Base-by-base conservation (phyloP, 2,113 vertebrate species). In the Scomber scombrus region DNA sequence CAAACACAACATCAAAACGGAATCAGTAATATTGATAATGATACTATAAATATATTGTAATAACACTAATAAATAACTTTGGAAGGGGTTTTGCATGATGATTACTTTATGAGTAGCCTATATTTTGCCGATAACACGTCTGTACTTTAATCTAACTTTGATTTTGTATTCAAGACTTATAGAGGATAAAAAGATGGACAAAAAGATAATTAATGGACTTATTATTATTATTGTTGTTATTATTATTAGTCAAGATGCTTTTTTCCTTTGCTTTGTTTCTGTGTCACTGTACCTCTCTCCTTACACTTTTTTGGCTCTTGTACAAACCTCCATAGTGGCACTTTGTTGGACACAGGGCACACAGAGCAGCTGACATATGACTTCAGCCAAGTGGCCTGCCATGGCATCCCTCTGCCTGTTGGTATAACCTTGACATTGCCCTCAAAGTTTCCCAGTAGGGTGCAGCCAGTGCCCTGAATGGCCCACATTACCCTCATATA, bases 301-400 rank as follows among this genome's bases (percentile, higher is more conserved):
- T 23, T 34, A 16, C 55, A 50, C 56, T 52, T 21, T 47, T 40
- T 70, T 40, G 58, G 66, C 56, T 43, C 15, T 26, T 11, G 52
- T 4, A 29, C 66, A 75, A 63, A 29, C 31, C 52, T 47, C 29
- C 45, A 75, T 52, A 51, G 19, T 46, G 46, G 49, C 61, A 18
- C 34, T 51, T 63, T 47, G 65, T 75, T 73, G 58, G 82, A 64
- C 61, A n/a, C 11, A 1, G 23, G 11, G 11, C 26, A 14, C 23
- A 56, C 40, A 73, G 54, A 86, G 78, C 92, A 92, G 89, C 90
- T 91, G 87, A 85, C 63, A 21, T 70, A 76, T 58, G 63, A 71
- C 72, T 55, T 52, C 55, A 81, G 84, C 76, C 80, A 74, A 82
- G 52, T 34, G 34, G 62, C 51, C 72, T 64, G 43, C 62, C 40